phyloP scores from a whole-genome alignment of 2,888 invertebrate species.

The Smittia aterrima region DNA sequence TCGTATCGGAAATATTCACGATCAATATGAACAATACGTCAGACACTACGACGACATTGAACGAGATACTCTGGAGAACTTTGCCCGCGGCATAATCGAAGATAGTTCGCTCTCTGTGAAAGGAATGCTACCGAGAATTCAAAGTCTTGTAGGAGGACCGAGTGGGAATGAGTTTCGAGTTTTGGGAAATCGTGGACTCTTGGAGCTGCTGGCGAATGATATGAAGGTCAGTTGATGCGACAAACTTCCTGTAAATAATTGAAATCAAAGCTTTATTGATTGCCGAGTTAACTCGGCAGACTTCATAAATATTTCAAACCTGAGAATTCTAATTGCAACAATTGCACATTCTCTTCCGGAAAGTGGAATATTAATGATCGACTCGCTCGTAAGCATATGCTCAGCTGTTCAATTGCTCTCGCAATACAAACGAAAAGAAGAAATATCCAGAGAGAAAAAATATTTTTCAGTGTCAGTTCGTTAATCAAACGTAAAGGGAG shows the following conservation, averaged over 20 bases:
- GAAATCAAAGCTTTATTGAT: no score
- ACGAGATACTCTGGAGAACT: slow-evolving; percentile 65
- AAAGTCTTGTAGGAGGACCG: slow-evolving; percentile 60
- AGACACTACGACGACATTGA: slow-evolving; percentile 59
- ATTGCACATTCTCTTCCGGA: no score
- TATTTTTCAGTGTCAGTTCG: no score
- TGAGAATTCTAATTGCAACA: no score
- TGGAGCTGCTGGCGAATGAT: slow-evolving; percentile 50
- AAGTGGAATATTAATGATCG: no score
- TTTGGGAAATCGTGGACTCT: slow-evolving; percentile 55
- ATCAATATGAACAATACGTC: slow-evolving; percentile 62
- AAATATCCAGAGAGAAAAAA: no score
- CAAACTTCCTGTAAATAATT: background rate
- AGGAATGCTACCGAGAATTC: slow-evolving; percentile 65
- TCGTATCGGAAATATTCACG: slow-evolving; percentile 60
- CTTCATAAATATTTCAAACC: no score
- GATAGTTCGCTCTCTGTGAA: slow-evolving; percentile 65
- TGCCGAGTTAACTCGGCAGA: no score
- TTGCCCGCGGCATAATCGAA: slow-evolving; percentile 68
- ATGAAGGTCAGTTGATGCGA: slow-evolving; percentile 45
- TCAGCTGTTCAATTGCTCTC: no score
- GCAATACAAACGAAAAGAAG: no score
- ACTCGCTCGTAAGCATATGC: no score
- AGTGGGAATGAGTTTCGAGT: slow-evolving; percentile 50
- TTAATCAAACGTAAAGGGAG: no score